Evolutionary conservation across 2,888 invertebrate species (phyloP).

Genomic region (Plutella xylostella): DNA sequence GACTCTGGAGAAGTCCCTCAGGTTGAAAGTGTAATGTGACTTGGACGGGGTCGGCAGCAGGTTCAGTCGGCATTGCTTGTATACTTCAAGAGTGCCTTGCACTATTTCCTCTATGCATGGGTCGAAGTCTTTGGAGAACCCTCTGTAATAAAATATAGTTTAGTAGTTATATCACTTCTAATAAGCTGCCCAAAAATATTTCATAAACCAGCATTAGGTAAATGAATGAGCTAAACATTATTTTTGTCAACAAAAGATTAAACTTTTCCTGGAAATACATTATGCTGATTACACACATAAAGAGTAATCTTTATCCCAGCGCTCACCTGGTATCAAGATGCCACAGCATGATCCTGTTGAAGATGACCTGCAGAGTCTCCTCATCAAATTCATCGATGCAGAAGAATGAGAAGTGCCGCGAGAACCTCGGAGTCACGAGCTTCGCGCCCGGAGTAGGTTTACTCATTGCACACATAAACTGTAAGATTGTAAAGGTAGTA

Average conservation of each 20-base stretch:
- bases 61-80: conserved; percentile 83
- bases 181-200: no score
- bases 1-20: conserved; percentile 93
- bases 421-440: conserved; percentile 85
- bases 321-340: conserved; percentile 90
- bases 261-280: no score
- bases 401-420: conserved; percentile 86
- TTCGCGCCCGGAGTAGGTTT: conserved; percentile 85
- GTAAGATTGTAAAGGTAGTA: no score
- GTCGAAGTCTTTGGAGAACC: conserved; percentile 95
- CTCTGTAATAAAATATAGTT: conserved; percentile 59
- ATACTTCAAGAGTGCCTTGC: conserved; percentile 85
- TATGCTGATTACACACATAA: no score
- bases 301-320: no score
- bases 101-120: conserved; percentile 92
- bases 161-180: not conserved
- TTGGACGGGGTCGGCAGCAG: conserved; percentile 93
- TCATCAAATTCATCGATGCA: conserved; percentile 93
- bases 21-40: conserved; percentile 94
- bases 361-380: conserved; percentile 84
- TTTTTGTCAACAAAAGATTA: no score
- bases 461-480: conserved; percentile 90
- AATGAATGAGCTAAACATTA: no score
- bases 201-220: no score
- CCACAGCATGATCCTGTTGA: conserved; percentile 92